Evolutionary conservation across 2,888 invertebrate genomes (phyloP).

Genomic region (Chydorus sphaericus): DNA sequence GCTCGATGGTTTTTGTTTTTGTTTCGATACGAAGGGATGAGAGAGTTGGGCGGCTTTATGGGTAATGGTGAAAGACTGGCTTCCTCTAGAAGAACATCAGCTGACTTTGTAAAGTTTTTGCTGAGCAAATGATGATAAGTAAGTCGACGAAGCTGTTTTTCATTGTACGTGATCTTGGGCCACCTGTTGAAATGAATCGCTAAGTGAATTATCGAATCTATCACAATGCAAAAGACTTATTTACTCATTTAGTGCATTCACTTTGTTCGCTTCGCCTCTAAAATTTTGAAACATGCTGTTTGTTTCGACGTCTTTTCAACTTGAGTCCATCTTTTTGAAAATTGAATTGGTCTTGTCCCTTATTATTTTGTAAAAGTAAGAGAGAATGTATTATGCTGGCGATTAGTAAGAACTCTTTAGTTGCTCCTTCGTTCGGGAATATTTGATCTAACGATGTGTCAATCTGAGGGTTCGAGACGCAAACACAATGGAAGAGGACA

Average conservation of each 20-base stretch:
- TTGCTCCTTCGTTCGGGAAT: constrained; percentile 38
- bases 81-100: constrained; percentile 57
- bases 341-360: constrained; percentile 81
- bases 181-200: constrained; percentile 80
- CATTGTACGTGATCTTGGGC: constrained; percentile 94
- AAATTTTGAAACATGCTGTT: constrained; percentile 55
- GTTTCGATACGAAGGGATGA: constrained; percentile 15
- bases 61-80: constrained; percentile 35
- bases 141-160: constrained; percentile 77
- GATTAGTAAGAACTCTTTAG: background rate
- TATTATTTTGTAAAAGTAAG: constrained; percentile 55
- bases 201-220: constrained; percentile 17
- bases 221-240: background rate
- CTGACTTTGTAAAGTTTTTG: constrained; percentile 58
- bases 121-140: constrained; percentile 73
- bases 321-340: constrained; percentile 90
- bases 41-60: constrained; percentile 22
- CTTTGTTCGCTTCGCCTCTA: constrained; percentile 80
- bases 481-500: constrained; percentile 84
- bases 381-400: background rate
- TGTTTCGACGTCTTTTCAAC: constrained; percentile 76
- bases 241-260: constrained; percentile 25
- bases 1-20: background rate
- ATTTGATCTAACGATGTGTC: constrained; percentile 22
- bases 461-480: constrained; percentile 71